phyloP scores from a whole-genome alignment of 2,113 vertebrate genomes.

The Pelmatolapia mariae region DNA sequence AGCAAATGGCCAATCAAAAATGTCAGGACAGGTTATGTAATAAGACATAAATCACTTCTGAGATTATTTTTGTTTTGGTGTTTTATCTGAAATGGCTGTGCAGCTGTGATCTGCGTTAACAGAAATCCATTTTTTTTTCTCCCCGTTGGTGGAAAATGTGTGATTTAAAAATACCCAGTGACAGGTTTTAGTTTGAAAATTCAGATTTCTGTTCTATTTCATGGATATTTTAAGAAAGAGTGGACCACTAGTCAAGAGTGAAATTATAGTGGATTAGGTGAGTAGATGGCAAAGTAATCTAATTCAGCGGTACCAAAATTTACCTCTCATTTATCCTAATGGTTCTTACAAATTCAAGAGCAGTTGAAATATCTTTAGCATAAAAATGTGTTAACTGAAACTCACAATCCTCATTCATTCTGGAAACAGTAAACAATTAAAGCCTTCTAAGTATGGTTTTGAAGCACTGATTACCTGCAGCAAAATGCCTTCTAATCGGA shows the following conservation, averaged over 20 bases:
- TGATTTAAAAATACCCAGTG: neutral
- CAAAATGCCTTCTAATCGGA: neutral
- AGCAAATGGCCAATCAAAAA: conserved; percentile 1
- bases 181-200: neutral
- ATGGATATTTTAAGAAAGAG: neutral
- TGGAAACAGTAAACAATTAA: neutral
- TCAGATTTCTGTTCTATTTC: neutral
- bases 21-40: conserved; percentile 11
- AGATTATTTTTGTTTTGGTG: neutral
- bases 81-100: neutral
- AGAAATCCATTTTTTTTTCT: neutral
- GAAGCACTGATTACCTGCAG: neutral
- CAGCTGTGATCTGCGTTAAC: neutral
- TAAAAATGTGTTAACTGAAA: neutral
- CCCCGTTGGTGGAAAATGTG: neutral
- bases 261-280: neutral
- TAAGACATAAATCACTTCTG: neutral
- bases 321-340: neutral
- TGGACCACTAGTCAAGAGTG: neutral
- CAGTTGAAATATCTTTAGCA: neutral
- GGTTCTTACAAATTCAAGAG: neutral
- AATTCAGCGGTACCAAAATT: neutral
- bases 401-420: neutral
- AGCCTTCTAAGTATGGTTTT: neutral
- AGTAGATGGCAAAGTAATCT: neutral